These are phyloP conservation scores for Lapara coniferarum DNA, from an alignment of 2,888 invertebrate genomes.

Conservation along the genomic window DNA sequence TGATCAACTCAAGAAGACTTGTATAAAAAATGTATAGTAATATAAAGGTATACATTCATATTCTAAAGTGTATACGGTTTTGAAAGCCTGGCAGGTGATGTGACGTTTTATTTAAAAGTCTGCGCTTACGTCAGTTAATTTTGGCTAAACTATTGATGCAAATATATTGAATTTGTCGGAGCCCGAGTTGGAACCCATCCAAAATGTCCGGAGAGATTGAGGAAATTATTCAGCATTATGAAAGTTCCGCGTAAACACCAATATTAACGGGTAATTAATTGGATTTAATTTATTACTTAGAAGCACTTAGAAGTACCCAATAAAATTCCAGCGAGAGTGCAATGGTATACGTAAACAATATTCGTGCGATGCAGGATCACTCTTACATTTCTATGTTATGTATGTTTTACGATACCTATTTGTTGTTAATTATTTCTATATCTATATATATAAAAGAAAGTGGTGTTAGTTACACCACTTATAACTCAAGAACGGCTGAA, in stretches of 20 bases:
- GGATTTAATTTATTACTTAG: background rate
- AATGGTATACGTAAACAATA: too few species aligned
- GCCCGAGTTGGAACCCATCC: constrained; percentile 11
- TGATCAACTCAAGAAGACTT: too few species aligned
- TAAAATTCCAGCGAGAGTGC: too few species aligned
- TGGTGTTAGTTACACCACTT: too few species aligned
- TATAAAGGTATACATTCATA: background rate
- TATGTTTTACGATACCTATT: too few species aligned
- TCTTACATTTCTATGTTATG: too few species aligned
- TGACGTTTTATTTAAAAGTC: background rate
- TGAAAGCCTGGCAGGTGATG: background rate
- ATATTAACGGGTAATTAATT: constrained; percentile 5
- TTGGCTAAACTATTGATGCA: constrained; percentile 1
- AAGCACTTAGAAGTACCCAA: too few species aligned
- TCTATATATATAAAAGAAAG: too few species aligned
- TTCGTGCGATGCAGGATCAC: too few species aligned
- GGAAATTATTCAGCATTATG: constrained; percentile 11
- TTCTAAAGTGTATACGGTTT: background rate
- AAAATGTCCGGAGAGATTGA: background rate
- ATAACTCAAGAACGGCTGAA: too few species aligned
- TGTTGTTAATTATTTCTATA: too few species aligned
- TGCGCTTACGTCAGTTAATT: constrained; percentile 2
- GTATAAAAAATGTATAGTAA: too few species aligned
- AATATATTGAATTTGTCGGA: constrained; percentile 1
- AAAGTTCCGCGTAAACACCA: constrained; percentile 11